A percentile compares a stretch with the other conserved stretches of the same genome.
phyloP scores from a whole-genome alignment of 2,113 vertebrate species.

The Sphaerodactylus townsendi region DNA sequence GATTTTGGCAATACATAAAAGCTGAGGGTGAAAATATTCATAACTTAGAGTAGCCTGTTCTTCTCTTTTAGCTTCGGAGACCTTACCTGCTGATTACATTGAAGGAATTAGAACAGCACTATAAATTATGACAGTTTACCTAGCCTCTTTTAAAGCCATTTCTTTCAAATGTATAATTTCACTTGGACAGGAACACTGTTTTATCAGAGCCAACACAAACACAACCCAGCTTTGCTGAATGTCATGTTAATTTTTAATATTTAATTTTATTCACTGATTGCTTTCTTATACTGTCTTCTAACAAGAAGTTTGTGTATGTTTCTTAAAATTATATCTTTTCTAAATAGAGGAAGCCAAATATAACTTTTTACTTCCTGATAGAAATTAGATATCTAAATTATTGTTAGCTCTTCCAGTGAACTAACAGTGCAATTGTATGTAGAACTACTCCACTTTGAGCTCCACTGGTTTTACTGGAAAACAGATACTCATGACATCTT shows the following conservation, averaged over 20 bases:
- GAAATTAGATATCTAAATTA: no score
- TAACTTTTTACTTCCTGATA: no score
- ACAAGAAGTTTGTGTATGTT: neutral
- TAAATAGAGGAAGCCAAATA: no score
- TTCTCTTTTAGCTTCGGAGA: constrained; percentile 19
- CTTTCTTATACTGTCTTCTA: no score
- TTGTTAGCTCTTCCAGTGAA: no score
- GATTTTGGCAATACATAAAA: constrained; percentile 42
- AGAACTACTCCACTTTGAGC: no score
- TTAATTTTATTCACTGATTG: no score
- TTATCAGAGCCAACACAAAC: neutral
- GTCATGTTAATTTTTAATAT: neutral
- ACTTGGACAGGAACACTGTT: neutral
- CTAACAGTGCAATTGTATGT: no score
- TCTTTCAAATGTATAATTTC: neutral
- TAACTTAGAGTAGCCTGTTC: constrained; percentile 24
- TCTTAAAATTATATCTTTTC: neutral
- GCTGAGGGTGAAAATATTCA: constrained; percentile 23
- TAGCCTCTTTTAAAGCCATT: neutral
- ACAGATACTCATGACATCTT: no score
- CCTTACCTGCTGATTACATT: constrained; percentile 8
- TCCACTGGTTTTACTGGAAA: no score
- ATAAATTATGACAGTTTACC: constrained; percentile 43
- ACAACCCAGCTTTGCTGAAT: neutral
- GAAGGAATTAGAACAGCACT: constrained; percentile 21